Evolutionary conservation across 2,113 vertebrate genomes (phyloP).

Genomic region (Corythoichthys haematopterus): DNA sequence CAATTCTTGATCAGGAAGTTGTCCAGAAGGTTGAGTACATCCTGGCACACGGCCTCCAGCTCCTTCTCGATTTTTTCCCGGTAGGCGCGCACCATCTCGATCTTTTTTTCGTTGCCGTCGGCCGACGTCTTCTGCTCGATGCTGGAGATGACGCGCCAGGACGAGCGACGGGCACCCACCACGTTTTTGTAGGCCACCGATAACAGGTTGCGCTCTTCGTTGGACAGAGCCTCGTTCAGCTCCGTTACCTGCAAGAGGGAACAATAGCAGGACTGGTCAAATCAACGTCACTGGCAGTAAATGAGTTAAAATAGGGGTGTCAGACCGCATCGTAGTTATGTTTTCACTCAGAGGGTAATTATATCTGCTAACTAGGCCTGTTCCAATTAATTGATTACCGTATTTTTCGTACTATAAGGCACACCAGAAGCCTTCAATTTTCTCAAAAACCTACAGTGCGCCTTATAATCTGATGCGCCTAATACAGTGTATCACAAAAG

Average conservation of each 20-base stretch:
- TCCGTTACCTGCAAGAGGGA: constrained; percentile 82
- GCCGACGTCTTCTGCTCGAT: constrained; percentile 99
- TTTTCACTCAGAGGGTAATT: too few species aligned
- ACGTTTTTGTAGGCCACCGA: constrained; percentile 98
- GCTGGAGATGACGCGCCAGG: constrained; percentile 97
- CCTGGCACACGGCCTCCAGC: constrained; percentile 93
- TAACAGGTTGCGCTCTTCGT: constrained; percentile 94
- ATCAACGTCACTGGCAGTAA: too few species aligned
- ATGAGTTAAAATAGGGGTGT: too few species aligned
- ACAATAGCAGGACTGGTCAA: background rate
- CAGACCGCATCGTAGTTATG: too few species aligned
- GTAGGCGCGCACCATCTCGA: constrained; percentile 97
- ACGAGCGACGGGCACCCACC: constrained; percentile 92
- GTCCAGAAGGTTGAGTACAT: constrained; percentile 95
- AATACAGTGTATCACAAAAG: too few species aligned
- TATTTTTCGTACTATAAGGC: too few species aligned
- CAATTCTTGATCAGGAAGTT: constrained; percentile 99
- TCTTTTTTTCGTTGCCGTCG: constrained; percentile 97
- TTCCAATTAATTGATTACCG: too few species aligned
- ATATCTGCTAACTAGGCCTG: too few species aligned
- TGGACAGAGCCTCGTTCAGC: constrained; percentile 94
- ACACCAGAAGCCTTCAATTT: too few species aligned
- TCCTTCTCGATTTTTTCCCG: constrained; percentile 99
- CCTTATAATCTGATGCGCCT: too few species aligned
- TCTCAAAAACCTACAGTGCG: too few species aligned